Evolutionary conservation across 2,113 vertebrate species (phyloP).

Genomic region (Notiomystis cincta): DNA sequence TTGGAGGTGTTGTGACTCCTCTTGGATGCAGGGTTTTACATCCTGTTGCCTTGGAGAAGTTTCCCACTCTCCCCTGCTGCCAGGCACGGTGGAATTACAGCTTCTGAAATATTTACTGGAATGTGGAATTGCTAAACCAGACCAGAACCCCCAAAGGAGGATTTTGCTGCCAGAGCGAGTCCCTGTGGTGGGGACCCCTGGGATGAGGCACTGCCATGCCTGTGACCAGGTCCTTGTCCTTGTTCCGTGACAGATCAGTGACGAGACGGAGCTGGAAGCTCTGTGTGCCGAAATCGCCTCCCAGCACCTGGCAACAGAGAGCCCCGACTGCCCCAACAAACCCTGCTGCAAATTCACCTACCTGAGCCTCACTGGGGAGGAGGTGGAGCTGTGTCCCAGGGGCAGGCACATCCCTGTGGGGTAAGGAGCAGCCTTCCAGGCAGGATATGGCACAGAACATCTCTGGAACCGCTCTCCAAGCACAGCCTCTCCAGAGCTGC

Average conservation of each 20-base stretch:
- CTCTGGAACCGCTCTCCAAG: neutral
- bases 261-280: constrained; percentile 88
- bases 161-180: neutral
- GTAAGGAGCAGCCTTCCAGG: constrained; percentile 66
- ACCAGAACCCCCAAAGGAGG: neutral
- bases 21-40: neutral
- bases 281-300: constrained; percentile 92
- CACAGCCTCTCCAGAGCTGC: neutral
- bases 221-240: neutral
- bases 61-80: neutral
- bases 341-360: constrained; percentile 95
- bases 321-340: constrained; percentile 89
- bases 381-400: constrained; percentile 89
- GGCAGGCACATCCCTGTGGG: constrained; percentile 86
- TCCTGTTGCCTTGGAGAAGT: neutral
- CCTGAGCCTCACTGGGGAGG: constrained; percentile 88
- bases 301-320: constrained; percentile 88
- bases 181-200: rapidly evolving
- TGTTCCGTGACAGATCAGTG: constrained; percentile 75
- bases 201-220: rapidly evolving
- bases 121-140: neutral
- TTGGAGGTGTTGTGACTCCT: neutral
- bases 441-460: rapidly evolving
- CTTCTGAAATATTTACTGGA: neutral
- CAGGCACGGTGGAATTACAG: rapidly evolving